Conservation (phyloP, 2,888 invertebrate species). For the Protonemura montana region DNA sequence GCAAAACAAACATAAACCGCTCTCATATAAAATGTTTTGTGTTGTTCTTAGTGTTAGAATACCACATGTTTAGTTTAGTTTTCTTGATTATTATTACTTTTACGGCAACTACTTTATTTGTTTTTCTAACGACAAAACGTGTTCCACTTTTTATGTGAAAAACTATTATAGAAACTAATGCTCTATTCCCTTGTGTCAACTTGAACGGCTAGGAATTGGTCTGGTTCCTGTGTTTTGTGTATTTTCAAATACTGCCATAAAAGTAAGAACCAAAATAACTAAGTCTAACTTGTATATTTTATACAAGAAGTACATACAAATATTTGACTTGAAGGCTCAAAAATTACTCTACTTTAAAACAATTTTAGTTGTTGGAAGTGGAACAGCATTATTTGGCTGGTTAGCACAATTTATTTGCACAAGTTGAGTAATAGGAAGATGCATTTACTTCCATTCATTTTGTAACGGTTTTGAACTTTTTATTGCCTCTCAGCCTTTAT, state of each 20-base stretch:
- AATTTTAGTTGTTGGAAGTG: not conserved
- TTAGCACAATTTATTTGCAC: not conserved
- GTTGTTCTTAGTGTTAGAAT: not conserved
- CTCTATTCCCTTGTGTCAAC: constrained; percentile 5
- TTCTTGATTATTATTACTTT: not conserved
- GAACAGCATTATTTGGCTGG: not conserved
- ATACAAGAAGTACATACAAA: not conserved
- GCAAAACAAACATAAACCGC: not conserved
- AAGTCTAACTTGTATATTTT: not conserved
- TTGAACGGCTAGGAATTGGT: not conserved
- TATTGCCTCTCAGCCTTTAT: not conserved
- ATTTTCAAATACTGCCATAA: not conserved
- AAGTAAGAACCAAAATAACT: not conserved
- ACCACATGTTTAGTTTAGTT: not conserved
- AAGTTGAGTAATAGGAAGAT: not conserved
- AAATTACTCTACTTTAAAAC: not conserved
- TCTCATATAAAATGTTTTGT: not conserved
- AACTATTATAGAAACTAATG: not conserved
- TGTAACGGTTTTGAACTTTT: not conserved
- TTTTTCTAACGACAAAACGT: not conserved
- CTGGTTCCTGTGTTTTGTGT: not conserved
- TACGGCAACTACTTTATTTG: not conserved
- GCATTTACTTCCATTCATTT: not conserved
- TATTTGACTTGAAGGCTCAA: not conserved
- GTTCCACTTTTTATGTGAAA: not conserved